These are phyloP conservation scores for Cloeon dipterum DNA, from an alignment of 2,888 invertebrate genomes.

Conservation along the genomic window DNA sequence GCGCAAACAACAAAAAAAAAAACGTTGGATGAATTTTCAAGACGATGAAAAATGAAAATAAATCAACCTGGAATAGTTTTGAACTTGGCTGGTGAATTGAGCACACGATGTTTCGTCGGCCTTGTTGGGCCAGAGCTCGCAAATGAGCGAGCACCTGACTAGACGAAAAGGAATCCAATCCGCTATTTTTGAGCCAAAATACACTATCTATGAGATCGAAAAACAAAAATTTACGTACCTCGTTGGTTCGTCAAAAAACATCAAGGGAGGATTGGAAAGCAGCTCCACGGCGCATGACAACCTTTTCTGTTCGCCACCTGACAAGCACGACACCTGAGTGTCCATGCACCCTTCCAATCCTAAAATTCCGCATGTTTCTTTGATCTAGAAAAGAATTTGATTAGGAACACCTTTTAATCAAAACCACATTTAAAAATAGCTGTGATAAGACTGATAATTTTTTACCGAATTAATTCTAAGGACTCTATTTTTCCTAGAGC, in stretches of 20 bases:
- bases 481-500: slow-evolving; percentile 33
- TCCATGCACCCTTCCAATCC: slow-evolving; percentile 42
- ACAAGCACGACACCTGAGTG: slow-evolving; percentile 46
- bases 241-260: slow-evolving; percentile 89
- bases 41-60: too few species aligned
- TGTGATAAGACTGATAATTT: slow-evolving; percentile 4
- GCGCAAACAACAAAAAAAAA: neutral
- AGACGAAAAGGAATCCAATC: slow-evolving; percentile 40
- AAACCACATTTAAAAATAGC: too few species aligned
- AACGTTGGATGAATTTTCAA: too few species aligned
- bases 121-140: slow-evolving; percentile 32
- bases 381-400: slow-evolving; percentile 29
- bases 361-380: slow-evolving; percentile 46
- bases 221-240: slow-evolving; percentile 29
- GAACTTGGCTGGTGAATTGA: slow-evolving; percentile 65
- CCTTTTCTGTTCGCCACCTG: slow-evolving; percentile 78
- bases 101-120: slow-evolving; percentile 41
- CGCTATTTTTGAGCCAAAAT: too few species aligned
- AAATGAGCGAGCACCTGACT: slow-evolving; percentile 36
- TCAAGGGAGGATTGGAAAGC: slow-evolving; percentile 73
- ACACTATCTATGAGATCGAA: neutral
- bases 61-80: slow-evolving; percentile 33
- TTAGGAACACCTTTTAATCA: neutral
- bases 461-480: slow-evolving; percentile 46
- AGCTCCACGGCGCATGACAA: slow-evolving; percentile 77